Evolutionary conservation across 2,797 vertebrate species (phyloP).

Genomic region (Mastacembelus armatus): DNA sequence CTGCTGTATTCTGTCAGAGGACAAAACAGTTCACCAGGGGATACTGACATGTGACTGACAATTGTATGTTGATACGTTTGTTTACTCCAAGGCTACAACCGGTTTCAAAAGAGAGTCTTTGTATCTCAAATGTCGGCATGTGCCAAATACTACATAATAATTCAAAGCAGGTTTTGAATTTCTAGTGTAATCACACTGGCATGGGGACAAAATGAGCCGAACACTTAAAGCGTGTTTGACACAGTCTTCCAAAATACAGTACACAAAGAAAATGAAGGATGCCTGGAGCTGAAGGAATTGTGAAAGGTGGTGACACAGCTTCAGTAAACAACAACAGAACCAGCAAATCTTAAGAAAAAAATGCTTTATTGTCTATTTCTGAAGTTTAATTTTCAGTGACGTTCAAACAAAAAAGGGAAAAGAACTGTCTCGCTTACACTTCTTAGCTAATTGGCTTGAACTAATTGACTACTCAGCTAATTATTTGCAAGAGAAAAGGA

Average conservation of each 20-base stretch:
- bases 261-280: neutral
- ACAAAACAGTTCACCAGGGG: constrained; percentile 23
- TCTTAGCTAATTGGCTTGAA: too few species aligned
- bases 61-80: constrained; percentile 22
- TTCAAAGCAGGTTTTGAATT: neutral
- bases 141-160: neutral
- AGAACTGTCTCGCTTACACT: too few species aligned
- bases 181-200: neutral
- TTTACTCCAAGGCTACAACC: constrained; percentile 16
- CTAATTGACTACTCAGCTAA: too few species aligned
- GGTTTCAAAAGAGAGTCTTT: neutral
- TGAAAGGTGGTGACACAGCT: neutral
- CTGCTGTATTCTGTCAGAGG: constrained; percentile 48
- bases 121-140: neutral
- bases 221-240: too few species aligned
- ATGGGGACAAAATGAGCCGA: neutral
- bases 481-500: too few species aligned
- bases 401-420: too few species aligned
- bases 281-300: neutral
- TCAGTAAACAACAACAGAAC: neutral
- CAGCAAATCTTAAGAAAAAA: neutral
- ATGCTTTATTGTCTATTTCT: neutral
- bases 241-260: neutral
- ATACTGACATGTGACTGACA: constrained; percentile 35
- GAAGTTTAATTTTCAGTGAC: neutral